These are phyloP conservation scores for Pachypsylla venusta DNA, from an alignment of 1,140 invertebrate species.

Conservation along the genomic window DNA sequence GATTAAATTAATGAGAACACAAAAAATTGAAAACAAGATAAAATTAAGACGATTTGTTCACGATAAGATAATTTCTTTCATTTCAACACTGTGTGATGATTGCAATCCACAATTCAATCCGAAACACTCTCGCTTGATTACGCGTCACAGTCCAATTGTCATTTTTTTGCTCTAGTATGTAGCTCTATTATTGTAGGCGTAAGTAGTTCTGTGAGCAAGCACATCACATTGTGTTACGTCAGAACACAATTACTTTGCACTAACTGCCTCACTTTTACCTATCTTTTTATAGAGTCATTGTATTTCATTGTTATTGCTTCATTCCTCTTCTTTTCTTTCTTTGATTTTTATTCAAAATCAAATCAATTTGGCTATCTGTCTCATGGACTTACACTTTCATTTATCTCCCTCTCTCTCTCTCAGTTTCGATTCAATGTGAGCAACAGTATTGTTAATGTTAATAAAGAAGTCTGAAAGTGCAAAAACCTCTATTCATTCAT, in stretches of 20 bases:
- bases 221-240: constrained; percentile 2
- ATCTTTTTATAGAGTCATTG: constrained; percentile 7
- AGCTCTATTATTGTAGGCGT: not conserved
- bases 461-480: too few relatives aligned
- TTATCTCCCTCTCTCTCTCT: too few relatives aligned
- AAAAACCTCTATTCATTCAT: too few relatives aligned
- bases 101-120: too few relatives aligned
- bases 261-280: constrained; percentile 2
- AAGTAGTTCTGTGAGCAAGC: not conserved
- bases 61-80: constrained; percentile 1
- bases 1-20: not conserved
- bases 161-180: constrained; percentile 9
- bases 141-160: constrained; percentile 9
- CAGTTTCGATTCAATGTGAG: too few relatives aligned
- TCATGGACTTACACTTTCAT: too few relatives aligned
- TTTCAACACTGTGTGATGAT: not conserved
- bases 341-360: too few relatives aligned
- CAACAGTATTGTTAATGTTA: too few relatives aligned
- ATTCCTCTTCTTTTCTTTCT: too few relatives aligned
- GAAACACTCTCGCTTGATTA: constrained; percentile 7
- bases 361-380: too few relatives aligned
- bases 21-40: constrained; percentile 6
- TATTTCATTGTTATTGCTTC: too few relatives aligned
- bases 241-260: constrained; percentile 6
- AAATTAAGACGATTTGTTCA: not conserved